Evolutionary conservation across 2,797 vertebrate species (phyloP).

Genomic region (Oreonectes daqikongensis): DNA sequence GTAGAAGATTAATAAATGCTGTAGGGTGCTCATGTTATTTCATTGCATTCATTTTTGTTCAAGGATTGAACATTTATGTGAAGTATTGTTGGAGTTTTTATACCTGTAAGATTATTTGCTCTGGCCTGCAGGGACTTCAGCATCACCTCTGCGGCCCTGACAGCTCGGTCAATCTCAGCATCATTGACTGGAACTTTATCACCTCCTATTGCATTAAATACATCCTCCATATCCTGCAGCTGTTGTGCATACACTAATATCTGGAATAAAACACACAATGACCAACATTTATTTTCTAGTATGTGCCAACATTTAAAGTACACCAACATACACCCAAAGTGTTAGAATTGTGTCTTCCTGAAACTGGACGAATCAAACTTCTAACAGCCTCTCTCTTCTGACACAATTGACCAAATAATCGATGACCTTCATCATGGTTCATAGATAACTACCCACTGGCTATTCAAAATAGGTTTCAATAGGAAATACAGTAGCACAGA

Average conservation of each 20-base stretch:
- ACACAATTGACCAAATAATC: too few species aligned
- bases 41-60: not conserved
- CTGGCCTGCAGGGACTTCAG: constrained; percentile 74
- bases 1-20: too few species aligned
- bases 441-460: too few species aligned
- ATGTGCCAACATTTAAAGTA: not conserved
- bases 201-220: constrained; percentile 60
- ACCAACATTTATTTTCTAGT: not conserved
- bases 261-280: constrained; percentile 66
- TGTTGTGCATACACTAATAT: constrained; percentile 74
- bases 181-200: constrained; percentile 39
- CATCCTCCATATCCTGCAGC: constrained; percentile 77
- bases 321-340: too few species aligned
- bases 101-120: constrained; percentile 67
- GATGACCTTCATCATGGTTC: too few species aligned
- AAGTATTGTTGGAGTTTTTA: not conserved
- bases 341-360: too few species aligned
- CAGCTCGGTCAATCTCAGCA: constrained; percentile 72
- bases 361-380: too few species aligned
- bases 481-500: too few species aligned
- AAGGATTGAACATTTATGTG: not conserved
- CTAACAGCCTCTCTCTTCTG: too few species aligned
- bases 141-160: constrained; percentile 70
- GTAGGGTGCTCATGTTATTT: not conserved
- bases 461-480: too few species aligned